These are phyloP conservation scores for Rhagoletis zephyria DNA, from an alignment of 1,140 invertebrate genomes.

Conservation along the genomic window DNA sequence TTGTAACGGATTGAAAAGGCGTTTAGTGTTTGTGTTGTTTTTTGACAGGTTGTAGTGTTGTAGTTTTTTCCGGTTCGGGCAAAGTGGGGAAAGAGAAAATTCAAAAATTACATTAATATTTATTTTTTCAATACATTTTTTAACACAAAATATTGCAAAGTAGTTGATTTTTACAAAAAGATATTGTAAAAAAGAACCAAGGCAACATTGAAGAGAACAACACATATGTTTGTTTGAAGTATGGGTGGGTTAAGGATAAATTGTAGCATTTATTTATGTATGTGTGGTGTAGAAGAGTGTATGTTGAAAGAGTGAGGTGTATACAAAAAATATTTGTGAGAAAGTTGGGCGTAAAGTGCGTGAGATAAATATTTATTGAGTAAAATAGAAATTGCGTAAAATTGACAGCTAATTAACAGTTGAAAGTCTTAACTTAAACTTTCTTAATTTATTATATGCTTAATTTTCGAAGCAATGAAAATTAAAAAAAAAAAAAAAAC, in stretches of 20 bases:
- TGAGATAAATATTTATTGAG: neutral
- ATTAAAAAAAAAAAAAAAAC: too few species aligned
- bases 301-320: neutral
- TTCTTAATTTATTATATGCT: too few species aligned
- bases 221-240: neutral
- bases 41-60: neutral
- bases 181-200: slow-evolving; percentile 45
- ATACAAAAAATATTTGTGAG: neutral
- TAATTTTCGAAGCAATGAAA: too few species aligned
- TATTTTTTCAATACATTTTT: neutral
- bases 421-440: neutral
- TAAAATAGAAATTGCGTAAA: neutral
- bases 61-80: slow-evolving; percentile 38
- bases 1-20: slow-evolving; percentile 61
- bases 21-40: slow-evolving; percentile 24
- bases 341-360: neutral
- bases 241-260: neutral
- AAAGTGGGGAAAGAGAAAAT: slow-evolving; percentile 46
- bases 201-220: slow-evolving; percentile 38
- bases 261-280: neutral
- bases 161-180: slow-evolving; percentile 49
- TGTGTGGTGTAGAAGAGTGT: neutral
- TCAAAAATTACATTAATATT: slow-evolving; percentile 44
- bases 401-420: neutral
- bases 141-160: neutral